Conservation (phyloP, 2,113 vertebrate species). For the Macquaria ambigua region DNA sequence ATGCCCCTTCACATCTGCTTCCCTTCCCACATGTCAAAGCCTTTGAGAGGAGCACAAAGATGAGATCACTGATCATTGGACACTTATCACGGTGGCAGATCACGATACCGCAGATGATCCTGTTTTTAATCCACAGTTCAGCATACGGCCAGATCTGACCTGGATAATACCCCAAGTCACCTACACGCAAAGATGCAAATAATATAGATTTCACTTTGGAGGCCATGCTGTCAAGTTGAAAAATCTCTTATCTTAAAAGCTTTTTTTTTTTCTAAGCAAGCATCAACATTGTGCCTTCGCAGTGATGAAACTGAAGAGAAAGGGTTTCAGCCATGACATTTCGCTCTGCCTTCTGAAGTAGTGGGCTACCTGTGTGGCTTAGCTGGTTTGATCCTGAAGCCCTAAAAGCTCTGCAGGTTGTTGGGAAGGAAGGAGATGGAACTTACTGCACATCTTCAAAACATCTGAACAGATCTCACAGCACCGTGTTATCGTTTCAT, state of each 20-base stretch:
- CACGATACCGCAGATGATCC: slow-evolving; percentile 1
- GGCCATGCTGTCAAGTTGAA: background rate
- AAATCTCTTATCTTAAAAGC: background rate
- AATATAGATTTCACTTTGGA: background rate
- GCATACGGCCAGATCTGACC: background rate
- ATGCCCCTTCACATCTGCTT: slow-evolving; percentile 36
- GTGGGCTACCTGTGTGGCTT: slow-evolving; percentile 16
- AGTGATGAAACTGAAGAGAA: background rate
- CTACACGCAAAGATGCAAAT: background rate
- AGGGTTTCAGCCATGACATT: background rate
- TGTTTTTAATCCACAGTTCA: slow-evolving; percentile 20
- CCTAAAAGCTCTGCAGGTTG: slow-evolving; percentile 35
- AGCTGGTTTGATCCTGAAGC: slow-evolving; percentile 34
- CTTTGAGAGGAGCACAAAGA: slow-evolving; percentile 42
- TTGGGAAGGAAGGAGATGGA: slow-evolving; percentile 4
- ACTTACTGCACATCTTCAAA: slow-evolving; percentile 32
- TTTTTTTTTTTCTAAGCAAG: background rate
- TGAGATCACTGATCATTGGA: slow-evolving; percentile 57
- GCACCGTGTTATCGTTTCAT: slow-evolving; percentile 19
- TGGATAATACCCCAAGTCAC: background rate
- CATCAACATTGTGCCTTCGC: background rate
- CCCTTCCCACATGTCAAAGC: slow-evolving; percentile 39
- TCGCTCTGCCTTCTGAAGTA: slow-evolving; percentile 5
- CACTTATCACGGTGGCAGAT: background rate
- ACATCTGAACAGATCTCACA: slow-evolving; percentile 28